Conservation (phyloP, 2,113 vertebrate species). For the Trogon melanurus region DNA sequence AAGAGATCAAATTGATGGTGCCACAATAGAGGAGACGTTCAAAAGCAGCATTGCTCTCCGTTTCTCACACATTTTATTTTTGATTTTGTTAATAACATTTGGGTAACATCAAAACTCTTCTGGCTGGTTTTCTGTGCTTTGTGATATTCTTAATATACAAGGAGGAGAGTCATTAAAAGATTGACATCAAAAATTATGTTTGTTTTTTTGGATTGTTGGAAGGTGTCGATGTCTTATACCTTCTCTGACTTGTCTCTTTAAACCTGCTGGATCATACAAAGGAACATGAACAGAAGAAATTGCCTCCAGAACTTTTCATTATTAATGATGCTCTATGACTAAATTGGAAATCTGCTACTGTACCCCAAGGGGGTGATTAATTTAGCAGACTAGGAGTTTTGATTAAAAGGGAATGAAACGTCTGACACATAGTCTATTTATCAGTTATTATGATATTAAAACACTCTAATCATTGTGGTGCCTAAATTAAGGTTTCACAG, state of each 20-base stretch:
- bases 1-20: background rate
- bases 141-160: background rate
- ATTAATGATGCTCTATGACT: constrained; percentile 80
- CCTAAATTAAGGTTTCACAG: constrained; percentile 77
- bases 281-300: constrained; percentile 68
- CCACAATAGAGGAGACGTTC: background rate
- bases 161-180: background rate
- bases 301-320: constrained; percentile 75
- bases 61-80: background rate
- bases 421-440: constrained; percentile 81
- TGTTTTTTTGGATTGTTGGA: constrained; percentile 16
- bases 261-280: constrained; percentile 62
- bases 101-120: background rate
- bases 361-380: constrained; percentile 81
- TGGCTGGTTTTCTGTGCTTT: background rate
- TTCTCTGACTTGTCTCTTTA: constrained; percentile 56
- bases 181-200: background rate
- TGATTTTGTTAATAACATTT: background rate
- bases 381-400: constrained; percentile 79
- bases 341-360: constrained; percentile 80
- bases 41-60: background rate
- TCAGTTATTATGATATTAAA: constrained; percentile 82
- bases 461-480: constrained; percentile 73
- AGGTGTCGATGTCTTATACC: background rate
- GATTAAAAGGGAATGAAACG: constrained; percentile 83